A percentile compares a stretch with the other conserved stretches of the same genome.
phyloP scores from a whole-genome alignment of 2,888 invertebrate genomes.

The Morpho helenor region DNA sequence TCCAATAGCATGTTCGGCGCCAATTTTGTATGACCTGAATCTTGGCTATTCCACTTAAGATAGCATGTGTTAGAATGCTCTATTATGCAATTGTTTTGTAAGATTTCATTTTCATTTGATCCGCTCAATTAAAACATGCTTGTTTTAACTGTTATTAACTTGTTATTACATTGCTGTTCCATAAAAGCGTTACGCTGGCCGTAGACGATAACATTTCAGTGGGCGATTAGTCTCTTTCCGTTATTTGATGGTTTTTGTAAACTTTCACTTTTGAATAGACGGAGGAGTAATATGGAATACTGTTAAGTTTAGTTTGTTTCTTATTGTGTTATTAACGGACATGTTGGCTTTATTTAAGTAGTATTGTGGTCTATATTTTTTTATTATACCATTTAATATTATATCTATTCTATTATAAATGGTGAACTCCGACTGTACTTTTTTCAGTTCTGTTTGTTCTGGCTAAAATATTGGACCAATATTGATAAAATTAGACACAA shows the following conservation, averaged over 20 bases:
- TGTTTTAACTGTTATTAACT: conserved; percentile 16
- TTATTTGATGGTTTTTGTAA: conserved; percentile 14
- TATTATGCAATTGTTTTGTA: conserved; percentile 24
- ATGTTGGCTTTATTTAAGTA: too few relatives aligned
- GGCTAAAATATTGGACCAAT: too few relatives aligned
- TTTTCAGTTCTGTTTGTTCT: too few relatives aligned
- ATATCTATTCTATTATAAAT: too few relatives aligned
- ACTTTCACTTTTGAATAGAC: conserved; percentile 23
- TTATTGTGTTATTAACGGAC: too few relatives aligned
- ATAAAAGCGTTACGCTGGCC: conserved; percentile 33
- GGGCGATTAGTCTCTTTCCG: conserved; percentile 20
- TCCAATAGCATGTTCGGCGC: conserved; percentile 6
- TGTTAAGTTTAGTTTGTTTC: too few relatives aligned
- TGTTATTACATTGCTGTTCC: conserved; percentile 17
- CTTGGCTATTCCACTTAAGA: conserved; percentile 9
- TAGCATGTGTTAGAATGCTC: conserved; percentile 19
- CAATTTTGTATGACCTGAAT: conserved; percentile 19
- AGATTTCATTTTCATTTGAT: conserved; percentile 28
- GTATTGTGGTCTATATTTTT: too few relatives aligned
- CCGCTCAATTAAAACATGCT: conserved; percentile 23
- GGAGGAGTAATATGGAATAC: not conserved
- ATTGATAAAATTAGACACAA: too few relatives aligned
- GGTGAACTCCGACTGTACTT: too few relatives aligned
- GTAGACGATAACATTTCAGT: conserved; percentile 40
- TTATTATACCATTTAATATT: too few relatives aligned